A percentile compares a stretch with the other conserved stretches of the same genome.
Conservation (phyloP, 2,797 vertebrate genomes). For the Phataginus tetradactyla region DNA sequence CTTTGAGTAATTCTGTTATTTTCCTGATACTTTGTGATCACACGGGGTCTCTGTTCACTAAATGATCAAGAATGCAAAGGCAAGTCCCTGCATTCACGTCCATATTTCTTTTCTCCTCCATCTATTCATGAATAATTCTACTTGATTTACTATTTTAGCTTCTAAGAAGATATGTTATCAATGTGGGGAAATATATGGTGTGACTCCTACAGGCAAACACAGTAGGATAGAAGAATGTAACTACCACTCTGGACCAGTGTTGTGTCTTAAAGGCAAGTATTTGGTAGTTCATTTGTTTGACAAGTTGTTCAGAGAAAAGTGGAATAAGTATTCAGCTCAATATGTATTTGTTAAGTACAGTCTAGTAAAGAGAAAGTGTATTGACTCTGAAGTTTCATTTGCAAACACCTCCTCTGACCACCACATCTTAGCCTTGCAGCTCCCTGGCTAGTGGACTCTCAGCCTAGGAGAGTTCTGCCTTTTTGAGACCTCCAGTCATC, state of each 20-base stretch:
- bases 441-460: background rate
- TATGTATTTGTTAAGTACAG: background rate
- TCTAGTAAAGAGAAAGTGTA: background rate
- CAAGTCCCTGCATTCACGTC: background rate
- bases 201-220: constrained; percentile 87
- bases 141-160: constrained; percentile 78
- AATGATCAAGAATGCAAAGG: background rate
- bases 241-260: constrained; percentile 90
- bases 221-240: constrained; percentile 89
- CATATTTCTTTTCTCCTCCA: background rate
- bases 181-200: constrained; percentile 89
- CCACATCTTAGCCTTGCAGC: background rate
- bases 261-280: constrained; percentile 87
- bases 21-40: background rate
- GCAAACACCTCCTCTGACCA: background rate
- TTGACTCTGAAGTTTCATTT: background rate
- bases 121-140: background rate
- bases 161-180: constrained; percentile 90
- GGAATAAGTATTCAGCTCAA: background rate
- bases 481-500: too few species aligned
- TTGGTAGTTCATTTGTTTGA: background rate
- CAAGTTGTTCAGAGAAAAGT: background rate
- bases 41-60: background rate
- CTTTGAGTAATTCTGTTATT: background rate
- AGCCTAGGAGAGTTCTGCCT: background rate